Conservation (phyloP, 2,797 vertebrate species). For the Halcyon badia region DNA sequence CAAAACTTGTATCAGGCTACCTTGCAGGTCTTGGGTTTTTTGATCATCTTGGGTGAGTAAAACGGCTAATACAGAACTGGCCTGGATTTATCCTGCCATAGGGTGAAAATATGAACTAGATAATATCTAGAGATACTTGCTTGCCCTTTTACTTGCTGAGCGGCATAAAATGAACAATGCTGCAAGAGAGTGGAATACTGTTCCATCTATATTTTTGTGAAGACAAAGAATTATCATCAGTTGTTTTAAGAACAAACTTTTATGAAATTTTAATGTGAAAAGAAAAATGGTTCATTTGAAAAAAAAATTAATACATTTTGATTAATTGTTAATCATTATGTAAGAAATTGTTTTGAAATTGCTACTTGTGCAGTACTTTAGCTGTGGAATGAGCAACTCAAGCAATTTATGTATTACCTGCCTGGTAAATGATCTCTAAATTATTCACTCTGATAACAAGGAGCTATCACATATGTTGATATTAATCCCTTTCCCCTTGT, state of each 20-base stretch:
- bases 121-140: background rate
- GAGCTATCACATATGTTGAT: background rate
- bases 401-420: constrained; percentile 10
- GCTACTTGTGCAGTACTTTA: background rate
- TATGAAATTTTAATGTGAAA: constrained; percentile 48
- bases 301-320: constrained; percentile 49
- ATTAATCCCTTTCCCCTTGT: background rate
- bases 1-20: background rate
- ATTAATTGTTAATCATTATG: constrained; percentile 60
- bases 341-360: constrained; percentile 53
- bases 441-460: background rate
- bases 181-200: background rate
- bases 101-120: background rate
- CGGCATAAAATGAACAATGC: background rate
- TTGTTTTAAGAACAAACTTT: background rate
- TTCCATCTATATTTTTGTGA: background rate
- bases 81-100: background rate
- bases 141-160: background rate
- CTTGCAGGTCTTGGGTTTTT: background rate
- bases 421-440: background rate
- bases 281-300: constrained; percentile 58
- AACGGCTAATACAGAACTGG: background rate
- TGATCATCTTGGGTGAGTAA: background rate
- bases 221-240: background rate
- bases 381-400: constrained; percentile 4